Evolutionary conservation across 2,797 vertebrate genomes (phyloP), one percentile per base, ranked within the genome.

Genomic region (Heliangelus exortis): DNA sequence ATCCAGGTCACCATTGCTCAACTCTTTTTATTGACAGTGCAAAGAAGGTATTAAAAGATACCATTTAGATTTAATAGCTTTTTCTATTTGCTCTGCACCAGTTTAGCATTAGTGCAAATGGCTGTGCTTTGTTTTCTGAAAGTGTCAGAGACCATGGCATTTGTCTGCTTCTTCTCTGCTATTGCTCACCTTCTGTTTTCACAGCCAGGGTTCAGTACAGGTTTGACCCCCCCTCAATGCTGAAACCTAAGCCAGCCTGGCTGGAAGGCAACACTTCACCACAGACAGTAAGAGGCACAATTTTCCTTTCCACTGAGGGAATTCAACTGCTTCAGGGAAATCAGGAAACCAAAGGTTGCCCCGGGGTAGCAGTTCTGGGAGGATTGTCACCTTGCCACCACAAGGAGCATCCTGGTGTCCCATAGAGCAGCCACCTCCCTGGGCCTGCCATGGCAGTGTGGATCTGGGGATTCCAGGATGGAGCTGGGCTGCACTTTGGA

Each of bases 391-490:
- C 41, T 29, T 22, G 63, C 26, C 47, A 50, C 48, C 48, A 16
- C 18, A 26, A 47, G 72, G 51, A 51, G 20, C 36, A 57, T 14
- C 6, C 5, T 9, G 9, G 22, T 71, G 65, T 78, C 25, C 53
- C 28, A 23, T 1, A 61, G 65, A 45, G 7, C 61, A 51, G 16
- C 21, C 61, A 33, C 34, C 50, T 54, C 10, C 45, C 54, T 63
- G 39, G 65, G 21, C 21, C 58, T 87, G 18, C 36, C 53, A 19
- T 0, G 0, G 53, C 48, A 33, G 43, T 5, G 8, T 28, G 17
- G 21, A 26, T 33, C 50, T 39, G 4, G 39, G 59, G 8, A 54
- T 90, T 80, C 20, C 33, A 62, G 43, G 25, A 25, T 34, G 14
- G 50, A 80, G 34, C 14, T 54, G n/a, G 33, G 26, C 31, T 80